phyloP scores from a whole-genome alignment of 2,797 vertebrate genomes.

The Takifugu rubripes region DNA sequence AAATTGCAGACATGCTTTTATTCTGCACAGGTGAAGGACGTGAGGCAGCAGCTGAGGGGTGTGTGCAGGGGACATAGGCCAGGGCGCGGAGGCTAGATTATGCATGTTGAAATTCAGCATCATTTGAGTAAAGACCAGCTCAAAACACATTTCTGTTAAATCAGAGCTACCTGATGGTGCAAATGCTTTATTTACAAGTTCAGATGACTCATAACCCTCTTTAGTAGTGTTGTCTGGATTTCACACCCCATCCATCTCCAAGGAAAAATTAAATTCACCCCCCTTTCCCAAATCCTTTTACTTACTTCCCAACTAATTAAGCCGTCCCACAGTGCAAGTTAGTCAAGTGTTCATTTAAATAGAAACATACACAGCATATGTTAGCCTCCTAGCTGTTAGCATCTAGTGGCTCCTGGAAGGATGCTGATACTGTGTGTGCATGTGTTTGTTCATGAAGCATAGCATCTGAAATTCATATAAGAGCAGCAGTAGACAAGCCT shows the following conservation, averaged over 20 bases:
- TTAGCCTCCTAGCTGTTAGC: conserved; percentile 8
- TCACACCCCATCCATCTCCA: conserved; percentile 3
- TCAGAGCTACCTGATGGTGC: too few relatives aligned
- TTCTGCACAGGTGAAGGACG: not conserved
- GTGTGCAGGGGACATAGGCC: too few relatives aligned
- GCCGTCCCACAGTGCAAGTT: conserved; percentile 7
- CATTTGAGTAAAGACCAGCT: too few relatives aligned
- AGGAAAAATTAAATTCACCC: conserved; percentile 22
- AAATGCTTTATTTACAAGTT: too few relatives aligned
- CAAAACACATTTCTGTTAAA: too few relatives aligned
- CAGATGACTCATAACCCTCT: not conserved
- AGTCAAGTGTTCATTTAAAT: conserved; percentile 26
- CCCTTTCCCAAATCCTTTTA: conserved; percentile 2
- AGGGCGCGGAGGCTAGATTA: not conserved
- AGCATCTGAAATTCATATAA: conserved; percentile 20
- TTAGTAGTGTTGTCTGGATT: conserved; percentile 13
- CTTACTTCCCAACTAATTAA: conserved; percentile 31
- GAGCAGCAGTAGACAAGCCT: conserved; percentile 4
- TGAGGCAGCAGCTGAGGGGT: not conserved
- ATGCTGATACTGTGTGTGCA: not conserved
- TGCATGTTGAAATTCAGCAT: too few relatives aligned
- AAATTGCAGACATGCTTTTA: not conserved
- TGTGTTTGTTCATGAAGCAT: not conserved
- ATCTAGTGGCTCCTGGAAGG: not conserved
- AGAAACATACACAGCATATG: conserved; percentile 5